These are phyloP conservation scores for Pampusana beccarii DNA, from an alignment of 2,113 vertebrate species.

Conservation along the genomic window DNA sequence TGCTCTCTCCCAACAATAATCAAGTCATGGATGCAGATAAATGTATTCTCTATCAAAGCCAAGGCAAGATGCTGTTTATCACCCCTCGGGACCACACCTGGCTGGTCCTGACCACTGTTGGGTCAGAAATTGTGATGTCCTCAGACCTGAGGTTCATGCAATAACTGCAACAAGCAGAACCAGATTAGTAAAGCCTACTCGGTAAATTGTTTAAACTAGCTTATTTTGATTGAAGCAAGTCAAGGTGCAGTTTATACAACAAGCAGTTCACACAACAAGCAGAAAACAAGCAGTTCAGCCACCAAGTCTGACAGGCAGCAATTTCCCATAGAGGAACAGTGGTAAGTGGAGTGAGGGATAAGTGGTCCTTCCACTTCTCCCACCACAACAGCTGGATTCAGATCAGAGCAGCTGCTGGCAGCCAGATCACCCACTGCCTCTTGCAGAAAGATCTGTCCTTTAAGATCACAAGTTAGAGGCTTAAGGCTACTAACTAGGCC, in stretches of 20 bases:
- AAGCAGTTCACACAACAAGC: not conserved
- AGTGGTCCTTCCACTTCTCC: not conserved
- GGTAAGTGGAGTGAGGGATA: not conserved
- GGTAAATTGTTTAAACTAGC: not conserved
- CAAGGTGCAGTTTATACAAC: not conserved
- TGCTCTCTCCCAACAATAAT: not conserved
- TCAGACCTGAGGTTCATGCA: not conserved
- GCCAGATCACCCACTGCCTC: not conserved
- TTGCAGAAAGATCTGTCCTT: not conserved
- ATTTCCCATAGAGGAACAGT: not conserved
- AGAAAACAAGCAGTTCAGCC: not conserved
- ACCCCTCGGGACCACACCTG: not conserved
- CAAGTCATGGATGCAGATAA: not conserved
- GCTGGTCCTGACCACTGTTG: not conserved
- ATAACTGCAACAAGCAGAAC: not conserved
- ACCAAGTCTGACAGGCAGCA: not conserved
- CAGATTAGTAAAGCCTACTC: not conserved
- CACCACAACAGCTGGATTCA: not conserved
- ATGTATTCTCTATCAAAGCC: too few relatives aligned
- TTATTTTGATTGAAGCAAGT: not conserved
- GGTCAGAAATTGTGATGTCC: not conserved
- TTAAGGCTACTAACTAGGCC: not conserved
- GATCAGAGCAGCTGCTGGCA: not conserved
- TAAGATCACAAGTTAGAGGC: not conserved
- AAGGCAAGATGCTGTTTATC: not conserved